Evolutionary conservation across 2,113 vertebrate genomes (phyloP).

Genomic region (Dunckerocampus dactyliophorus): DNA sequence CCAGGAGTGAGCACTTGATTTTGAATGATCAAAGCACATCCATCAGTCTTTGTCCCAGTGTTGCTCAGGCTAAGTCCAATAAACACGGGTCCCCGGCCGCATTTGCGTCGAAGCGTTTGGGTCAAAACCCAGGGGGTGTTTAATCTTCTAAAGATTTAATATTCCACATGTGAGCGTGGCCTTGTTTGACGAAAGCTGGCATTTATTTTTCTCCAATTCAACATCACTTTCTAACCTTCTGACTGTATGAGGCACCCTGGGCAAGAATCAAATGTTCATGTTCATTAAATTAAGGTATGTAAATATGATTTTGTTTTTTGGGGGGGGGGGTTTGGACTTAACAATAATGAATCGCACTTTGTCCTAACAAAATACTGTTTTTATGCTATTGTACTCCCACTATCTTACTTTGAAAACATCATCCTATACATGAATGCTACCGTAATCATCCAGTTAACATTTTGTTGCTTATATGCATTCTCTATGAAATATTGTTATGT

Average conservation of each 20-base stretch:
- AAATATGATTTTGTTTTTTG: constrained; percentile 64
- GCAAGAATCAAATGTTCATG: constrained; percentile 63
- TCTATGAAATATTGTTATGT: constrained; percentile 62
- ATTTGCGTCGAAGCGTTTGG: constrained; percentile 34
- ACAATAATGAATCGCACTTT: constrained; percentile 78
- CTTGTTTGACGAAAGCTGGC: constrained; percentile 40
- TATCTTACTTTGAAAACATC: constrained; percentile 51
- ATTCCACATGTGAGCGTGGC: constrained; percentile 35
- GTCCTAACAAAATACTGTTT: constrained; percentile 67
- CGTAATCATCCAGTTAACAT: constrained; percentile 52
- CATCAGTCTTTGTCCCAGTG: constrained; percentile 6
- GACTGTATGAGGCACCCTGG: constrained; percentile 35
- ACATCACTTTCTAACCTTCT: constrained; percentile 14
- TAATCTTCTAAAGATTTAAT: constrained; percentile 43
- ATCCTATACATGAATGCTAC: constrained; percentile 37
- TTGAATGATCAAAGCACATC: constrained; percentile 32
- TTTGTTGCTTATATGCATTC: constrained; percentile 64
- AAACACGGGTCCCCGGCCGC: constrained; percentile 14
- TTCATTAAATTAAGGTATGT: constrained; percentile 73
- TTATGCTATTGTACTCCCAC: constrained; percentile 63
- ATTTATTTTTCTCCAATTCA: constrained; percentile 39
- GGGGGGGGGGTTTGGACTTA: constrained; percentile 57
- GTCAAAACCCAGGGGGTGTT: constrained; percentile 42
- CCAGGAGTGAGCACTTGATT: constrained; percentile 62
- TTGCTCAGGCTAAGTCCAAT: constrained; percentile 7